Evolutionary conservation across 2,797 vertebrate genomes (phyloP).

Genomic region (Acanthurus leucopareius): DNA sequence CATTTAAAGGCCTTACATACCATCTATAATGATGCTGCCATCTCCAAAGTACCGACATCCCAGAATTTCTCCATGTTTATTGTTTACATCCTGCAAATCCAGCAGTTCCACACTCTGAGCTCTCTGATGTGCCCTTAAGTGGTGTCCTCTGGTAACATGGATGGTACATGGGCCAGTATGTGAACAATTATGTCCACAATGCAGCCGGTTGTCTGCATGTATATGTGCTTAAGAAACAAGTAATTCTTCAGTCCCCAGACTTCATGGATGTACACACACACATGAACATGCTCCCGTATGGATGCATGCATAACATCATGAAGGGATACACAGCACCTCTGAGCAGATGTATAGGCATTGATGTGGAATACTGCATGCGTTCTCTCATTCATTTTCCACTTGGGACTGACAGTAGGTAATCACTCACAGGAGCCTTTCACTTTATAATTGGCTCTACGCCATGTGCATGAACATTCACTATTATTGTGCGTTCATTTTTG

Average conservation of each 20-base stretch:
- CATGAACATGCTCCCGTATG: neutral
- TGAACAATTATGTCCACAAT: no score
- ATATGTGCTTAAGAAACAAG: no score
- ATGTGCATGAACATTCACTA: conserved; percentile 55
- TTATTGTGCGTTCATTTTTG: conserved; percentile 44
- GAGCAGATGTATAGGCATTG: conserved; percentile 22
- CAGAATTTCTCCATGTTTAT: no score
- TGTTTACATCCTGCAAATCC: no score
- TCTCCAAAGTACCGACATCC: no score
- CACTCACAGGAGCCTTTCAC: conserved; percentile 59
- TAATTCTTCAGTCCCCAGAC: no score
- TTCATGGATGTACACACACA: conserved; percentile 6
- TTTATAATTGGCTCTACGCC: conserved; percentile 54
- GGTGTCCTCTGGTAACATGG: no score
- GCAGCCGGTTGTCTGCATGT: no score
- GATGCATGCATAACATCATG: conserved; percentile 22
- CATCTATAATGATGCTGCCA: no score
- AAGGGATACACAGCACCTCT: conserved; percentile 33
- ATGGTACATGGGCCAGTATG: no score
- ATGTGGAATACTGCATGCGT: conserved; percentile 64
- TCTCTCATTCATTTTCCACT: conserved; percentile 65
- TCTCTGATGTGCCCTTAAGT: no score
- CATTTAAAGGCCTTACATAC: neutral
- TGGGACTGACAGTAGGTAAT: conserved; percentile 60
- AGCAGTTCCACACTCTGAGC: no score